A percentile compares a stretch with the other conserved stretches of the same genome.
Conservation (phyloP, 2,888 invertebrate species). For the Drepana falcataria region DNA sequence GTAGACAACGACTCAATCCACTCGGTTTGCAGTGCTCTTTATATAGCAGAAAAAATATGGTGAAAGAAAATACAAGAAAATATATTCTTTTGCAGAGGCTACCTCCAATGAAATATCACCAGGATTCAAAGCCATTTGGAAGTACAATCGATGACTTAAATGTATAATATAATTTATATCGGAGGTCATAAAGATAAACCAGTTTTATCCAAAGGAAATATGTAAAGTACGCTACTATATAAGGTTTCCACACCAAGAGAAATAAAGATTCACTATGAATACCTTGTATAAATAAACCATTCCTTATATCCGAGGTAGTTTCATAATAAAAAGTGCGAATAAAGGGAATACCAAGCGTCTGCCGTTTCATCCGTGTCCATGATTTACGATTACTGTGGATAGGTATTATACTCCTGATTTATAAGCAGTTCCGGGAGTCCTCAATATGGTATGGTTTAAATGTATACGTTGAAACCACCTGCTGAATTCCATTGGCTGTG, state of each 20-base stretch:
- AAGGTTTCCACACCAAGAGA: constrained; percentile 30
- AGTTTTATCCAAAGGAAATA: constrained; percentile 21
- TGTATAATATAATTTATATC: background rate
- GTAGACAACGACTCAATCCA: no score
- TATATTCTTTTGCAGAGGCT: no score
- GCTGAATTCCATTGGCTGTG: constrained; percentile 5
- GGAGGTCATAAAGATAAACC: background rate
- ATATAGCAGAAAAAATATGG: no score
- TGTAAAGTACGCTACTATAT: constrained; percentile 27
- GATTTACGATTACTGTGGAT: constrained; percentile 57
- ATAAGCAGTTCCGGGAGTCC: constrained; percentile 23
- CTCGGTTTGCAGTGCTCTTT: no score
- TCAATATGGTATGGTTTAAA: constrained; percentile 5
- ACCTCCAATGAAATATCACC: no score
- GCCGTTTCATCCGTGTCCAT: constrained; percentile 52
- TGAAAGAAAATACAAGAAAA: no score
- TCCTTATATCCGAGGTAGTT: constrained; percentile 51
- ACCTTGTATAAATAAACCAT: constrained; percentile 70
- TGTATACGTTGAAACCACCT: constrained; percentile 14
- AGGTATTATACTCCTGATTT: constrained; percentile 48
- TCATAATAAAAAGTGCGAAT: constrained; percentile 63
- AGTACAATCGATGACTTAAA: no score
- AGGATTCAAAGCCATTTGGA: no score
- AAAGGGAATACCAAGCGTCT: constrained; percentile 45
- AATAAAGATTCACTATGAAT: constrained; percentile 55